Percentiles rank a stretch among this genome's conserved stretches.
Evolutionary conservation across 2,888 invertebrate genomes (phyloP).

Genomic region (Ophraella communa): DNA sequence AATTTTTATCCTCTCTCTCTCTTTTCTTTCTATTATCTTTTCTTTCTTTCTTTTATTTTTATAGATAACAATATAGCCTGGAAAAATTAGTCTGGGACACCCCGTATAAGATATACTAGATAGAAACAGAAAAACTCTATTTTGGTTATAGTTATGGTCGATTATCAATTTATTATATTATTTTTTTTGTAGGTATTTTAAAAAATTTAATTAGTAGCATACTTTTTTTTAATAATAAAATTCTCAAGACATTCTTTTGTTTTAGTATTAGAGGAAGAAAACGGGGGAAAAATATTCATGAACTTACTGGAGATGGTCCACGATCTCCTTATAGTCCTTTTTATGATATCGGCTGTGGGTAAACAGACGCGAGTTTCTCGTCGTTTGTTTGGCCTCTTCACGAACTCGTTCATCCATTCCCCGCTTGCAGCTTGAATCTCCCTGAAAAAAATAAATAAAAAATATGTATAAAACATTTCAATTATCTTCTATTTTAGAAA

Average conservation of each 20-base stretch:
- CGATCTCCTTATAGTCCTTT: slow-evolving; percentile 71
- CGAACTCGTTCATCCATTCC: slow-evolving; percentile 73
- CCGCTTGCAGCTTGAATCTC: slow-evolving; percentile 72
- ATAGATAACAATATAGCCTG: no score
- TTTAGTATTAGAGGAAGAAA: background rate
- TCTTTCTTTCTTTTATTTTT: no score
- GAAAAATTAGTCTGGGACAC: no score
- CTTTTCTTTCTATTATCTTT: no score
- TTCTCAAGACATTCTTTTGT: background rate
- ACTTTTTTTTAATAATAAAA: no score
- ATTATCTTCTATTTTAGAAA: slow-evolving; percentile 13
- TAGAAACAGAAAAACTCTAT: no score
- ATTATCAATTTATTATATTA: no score
- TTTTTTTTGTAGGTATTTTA: no score
- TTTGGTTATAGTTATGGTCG: no score
- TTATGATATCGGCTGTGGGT: slow-evolving; percentile 70
- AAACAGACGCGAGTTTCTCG: slow-evolving; percentile 61
- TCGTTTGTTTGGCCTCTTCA: slow-evolving; percentile 63
- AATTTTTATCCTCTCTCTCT: no score
- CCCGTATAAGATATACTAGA: no score
- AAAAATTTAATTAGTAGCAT: no score
- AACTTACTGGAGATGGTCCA: slow-evolving; percentile 76
- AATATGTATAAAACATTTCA: background rate
- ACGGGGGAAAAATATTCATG: background rate
- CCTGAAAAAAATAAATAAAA: slow-evolving; percentile 60